Percentiles rank a stretch among this genome's conserved stretches.
phyloP scores from a whole-genome alignment of 1,140 invertebrate genomes.

The Apis florea region DNA sequence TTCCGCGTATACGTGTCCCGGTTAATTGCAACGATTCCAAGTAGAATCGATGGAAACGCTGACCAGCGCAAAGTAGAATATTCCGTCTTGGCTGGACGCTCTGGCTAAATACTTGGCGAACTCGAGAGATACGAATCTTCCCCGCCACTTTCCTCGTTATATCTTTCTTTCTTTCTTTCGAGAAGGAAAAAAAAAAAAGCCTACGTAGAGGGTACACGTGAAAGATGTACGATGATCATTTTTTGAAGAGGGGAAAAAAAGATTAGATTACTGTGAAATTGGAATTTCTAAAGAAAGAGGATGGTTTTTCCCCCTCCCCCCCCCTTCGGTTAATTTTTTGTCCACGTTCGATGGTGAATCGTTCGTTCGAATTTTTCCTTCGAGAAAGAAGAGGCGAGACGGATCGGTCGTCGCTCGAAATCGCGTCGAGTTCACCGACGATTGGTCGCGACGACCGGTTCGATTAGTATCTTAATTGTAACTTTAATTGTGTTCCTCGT shows the following conservation, averaged over 20 bases:
- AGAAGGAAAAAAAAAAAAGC: no score
- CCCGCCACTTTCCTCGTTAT: background rate
- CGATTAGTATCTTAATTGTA: slow-evolving; percentile 51
- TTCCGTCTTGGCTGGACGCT: background rate
- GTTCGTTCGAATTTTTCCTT: background rate
- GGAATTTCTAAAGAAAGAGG: background rate
- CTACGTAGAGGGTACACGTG: no score
- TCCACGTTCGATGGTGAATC: background rate
- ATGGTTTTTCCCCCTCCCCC: no score
- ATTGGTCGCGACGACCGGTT: slow-evolving; percentile 4
- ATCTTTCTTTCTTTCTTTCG: no score
- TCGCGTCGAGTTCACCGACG: slow-evolving; percentile 11
- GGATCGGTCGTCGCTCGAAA: background rate
- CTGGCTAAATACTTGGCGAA: background rate
- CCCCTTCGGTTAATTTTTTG: background rate
- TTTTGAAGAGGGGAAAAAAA: no score
- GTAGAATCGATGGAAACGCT: slow-evolving; percentile 4
- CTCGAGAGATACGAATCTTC: background rate
- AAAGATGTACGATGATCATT: background rate
- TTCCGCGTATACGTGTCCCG: slow-evolving; percentile 22
- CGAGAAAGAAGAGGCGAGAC: background rate
- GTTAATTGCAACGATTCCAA: background rate
- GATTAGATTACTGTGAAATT: background rate
- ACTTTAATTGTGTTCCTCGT: slow-evolving; percentile 52
- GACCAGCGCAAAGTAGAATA: slow-evolving; percentile 24